A percentile compares a stretch with the other conserved stretches of the same genome.
These are phyloP conservation scores for Mimumesa dahlbomi DNA, from an alignment of 2,888 invertebrate species.

Conservation along the genomic window DNA sequence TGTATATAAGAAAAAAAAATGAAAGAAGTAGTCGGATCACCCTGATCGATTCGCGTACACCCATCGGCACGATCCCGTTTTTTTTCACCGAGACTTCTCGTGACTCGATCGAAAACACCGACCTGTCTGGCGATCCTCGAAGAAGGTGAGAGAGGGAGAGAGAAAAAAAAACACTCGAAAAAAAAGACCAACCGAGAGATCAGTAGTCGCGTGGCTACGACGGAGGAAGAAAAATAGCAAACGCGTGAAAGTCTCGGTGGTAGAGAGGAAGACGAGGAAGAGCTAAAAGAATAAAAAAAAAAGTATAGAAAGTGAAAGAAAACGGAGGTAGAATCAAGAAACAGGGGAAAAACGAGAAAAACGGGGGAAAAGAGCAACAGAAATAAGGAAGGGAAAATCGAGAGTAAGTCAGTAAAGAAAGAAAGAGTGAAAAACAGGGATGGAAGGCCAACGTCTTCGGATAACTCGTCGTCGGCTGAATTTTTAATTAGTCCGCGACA, in stretches of 20 bases:
- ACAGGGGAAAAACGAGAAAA: conserved; percentile 33
- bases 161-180: conserved; percentile 8
- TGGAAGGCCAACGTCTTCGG: conserved; percentile 70
- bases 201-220: conserved; percentile 54
- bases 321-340: conserved; percentile 20
- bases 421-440: conserved; percentile 48
- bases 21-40: too few species aligned
- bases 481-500: conserved; percentile 78
- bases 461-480: conserved; percentile 67
- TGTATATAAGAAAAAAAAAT: too few species aligned
- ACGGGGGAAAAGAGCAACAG: conserved; percentile 20
- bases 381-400: conserved; percentile 31
- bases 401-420: neutral
- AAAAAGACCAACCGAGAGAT: conserved; percentile 29
- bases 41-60: neutral
- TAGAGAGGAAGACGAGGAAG: conserved; percentile 22
- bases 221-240: conserved; percentile 52
- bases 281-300: neutral
- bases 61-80: too few species aligned
- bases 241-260: conserved; percentile 51
- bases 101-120: neutral
- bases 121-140: too few species aligned
- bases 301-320: conserved; percentile 22
- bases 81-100: neutral
- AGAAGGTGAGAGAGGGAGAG: too few species aligned